Evolutionary conservation across 2,113 vertebrate species (phyloP).

Genomic region (Phaethornis superciliosus): DNA sequence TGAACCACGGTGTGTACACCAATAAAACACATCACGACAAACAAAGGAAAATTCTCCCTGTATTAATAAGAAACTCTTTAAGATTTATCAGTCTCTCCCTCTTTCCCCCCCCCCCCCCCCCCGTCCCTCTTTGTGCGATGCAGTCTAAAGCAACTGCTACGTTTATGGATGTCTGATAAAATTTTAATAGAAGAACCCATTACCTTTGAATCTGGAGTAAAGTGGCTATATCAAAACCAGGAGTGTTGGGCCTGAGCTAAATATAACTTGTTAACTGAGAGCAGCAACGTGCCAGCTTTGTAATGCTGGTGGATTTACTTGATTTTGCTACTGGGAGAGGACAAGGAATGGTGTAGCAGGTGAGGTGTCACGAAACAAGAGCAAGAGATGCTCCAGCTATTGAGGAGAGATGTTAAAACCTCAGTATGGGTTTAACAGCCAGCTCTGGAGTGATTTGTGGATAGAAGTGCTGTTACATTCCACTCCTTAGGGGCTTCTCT

Average conservation of each 20-base stretch:
- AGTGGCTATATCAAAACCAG: conserved; percentile 54
- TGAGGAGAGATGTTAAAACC: not conserved
- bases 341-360: not conserved
- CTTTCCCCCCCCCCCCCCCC: conserved; percentile 49
- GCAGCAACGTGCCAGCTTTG: not conserved
- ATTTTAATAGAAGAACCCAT: conserved; percentile 77
- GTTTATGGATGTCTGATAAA: conserved; percentile 77
- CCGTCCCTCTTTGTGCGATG: conserved; percentile 44
- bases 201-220: conserved; percentile 74
- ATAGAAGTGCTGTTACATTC: not conserved
- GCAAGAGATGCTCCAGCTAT: not conserved
- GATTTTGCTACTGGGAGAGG: not conserved
- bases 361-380: not conserved
- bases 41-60: conserved; percentile 75
- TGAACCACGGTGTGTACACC: conserved; percentile 39
- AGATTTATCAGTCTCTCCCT: conserved; percentile 76
- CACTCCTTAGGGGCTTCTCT: accelerated
- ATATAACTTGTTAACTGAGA: conserved; percentile 46
- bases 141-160: conserved; percentile 72
- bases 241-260: conserved; percentile 53
- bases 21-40: conserved; percentile 73
- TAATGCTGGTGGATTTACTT: not conserved
- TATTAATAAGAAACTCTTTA: conserved; percentile 79
- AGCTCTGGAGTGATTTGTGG: not conserved
- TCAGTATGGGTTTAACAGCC: not conserved